A percentile compares a stretch with the other conserved stretches of the same genome.
These are phyloP conservation scores for Sminthurinus aureus DNA, from an alignment of 2,888 invertebrate species.

Conservation along the genomic window DNA sequence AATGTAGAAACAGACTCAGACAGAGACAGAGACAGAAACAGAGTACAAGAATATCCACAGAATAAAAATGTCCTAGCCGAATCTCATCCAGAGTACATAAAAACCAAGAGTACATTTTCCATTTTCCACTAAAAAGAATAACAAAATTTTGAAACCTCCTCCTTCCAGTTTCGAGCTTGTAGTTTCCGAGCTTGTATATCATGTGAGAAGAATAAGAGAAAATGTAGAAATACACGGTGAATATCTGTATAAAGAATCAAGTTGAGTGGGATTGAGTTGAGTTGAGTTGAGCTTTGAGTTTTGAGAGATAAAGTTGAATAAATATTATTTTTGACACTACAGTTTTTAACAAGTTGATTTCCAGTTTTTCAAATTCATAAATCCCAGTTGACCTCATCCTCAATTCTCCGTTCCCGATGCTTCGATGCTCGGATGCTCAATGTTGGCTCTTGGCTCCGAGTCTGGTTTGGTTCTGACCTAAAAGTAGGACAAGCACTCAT, in stretches of 20 bases:
- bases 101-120: background rate
- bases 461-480: background rate
- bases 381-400: conserved; percentile 17
- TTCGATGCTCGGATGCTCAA: background rate
- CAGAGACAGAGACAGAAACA: too few species aligned
- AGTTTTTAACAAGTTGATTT: conserved; percentile 13
- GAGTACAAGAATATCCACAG: background rate
- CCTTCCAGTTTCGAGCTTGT: too few species aligned
- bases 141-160: background rate
- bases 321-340: conserved; percentile 30
- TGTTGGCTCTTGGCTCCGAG: too few species aligned
- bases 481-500: background rate
- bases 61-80: conserved; percentile 22
- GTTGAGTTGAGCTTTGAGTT: background rate
- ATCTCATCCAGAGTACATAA: conserved; percentile 17
- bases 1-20: background rate
- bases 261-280: background rate
- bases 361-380: conserved; percentile 8
- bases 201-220: background rate
- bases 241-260: background rate
- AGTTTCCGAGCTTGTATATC: too few species aligned
- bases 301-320: conserved; percentile 12
- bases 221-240: background rate
- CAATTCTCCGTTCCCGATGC: too few species aligned
- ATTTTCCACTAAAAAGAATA: conserved; percentile 30